Conservation (phyloP, 2,888 invertebrate genomes). For the Geotrupes spiniger region DNA sequence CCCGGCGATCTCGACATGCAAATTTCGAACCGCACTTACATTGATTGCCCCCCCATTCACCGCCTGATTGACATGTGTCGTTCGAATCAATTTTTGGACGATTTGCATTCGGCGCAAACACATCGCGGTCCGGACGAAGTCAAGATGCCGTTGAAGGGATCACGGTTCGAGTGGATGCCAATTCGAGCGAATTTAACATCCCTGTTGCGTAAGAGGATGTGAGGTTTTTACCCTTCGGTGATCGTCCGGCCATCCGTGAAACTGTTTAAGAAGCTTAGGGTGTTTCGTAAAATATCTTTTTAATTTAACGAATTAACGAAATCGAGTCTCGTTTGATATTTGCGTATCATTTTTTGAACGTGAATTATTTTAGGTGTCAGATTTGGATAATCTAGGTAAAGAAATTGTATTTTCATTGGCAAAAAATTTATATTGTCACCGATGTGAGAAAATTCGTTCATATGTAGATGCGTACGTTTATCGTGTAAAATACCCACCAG, state of each 20-base stretch:
- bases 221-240: slow-evolving; percentile 22
- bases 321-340: too few relatives aligned
- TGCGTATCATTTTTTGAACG: too few relatives aligned
- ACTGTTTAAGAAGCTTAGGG: background rate
- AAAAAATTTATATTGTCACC: too few relatives aligned
- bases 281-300: too few relatives aligned
- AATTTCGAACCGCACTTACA: slow-evolving; percentile 22
- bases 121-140: background rate
- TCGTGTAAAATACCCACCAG: background rate
- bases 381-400: too few relatives aligned
- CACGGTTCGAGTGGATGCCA: slow-evolving; percentile 26
- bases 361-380: too few relatives aligned
- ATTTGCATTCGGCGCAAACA: slow-evolving; percentile 13
- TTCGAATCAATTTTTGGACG: slow-evolving; percentile 13
- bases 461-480: slow-evolving; percentile 1
- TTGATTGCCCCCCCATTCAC: slow-evolving; percentile 22
- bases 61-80: slow-evolving; percentile 28
- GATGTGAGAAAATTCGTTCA: background rate
- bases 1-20: slow-evolving; percentile 16
- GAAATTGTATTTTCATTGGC: too few relatives aligned
- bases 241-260: slow-evolving; percentile 22
- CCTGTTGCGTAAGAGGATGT: slow-evolving; percentile 11
- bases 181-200: slow-evolving; percentile 28
- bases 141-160: slow-evolving; percentile 14
- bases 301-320: too few relatives aligned